Evolutionary conservation across 2,797 vertebrate species (phyloP).

Genomic region (Darevskia mixta): DNA sequence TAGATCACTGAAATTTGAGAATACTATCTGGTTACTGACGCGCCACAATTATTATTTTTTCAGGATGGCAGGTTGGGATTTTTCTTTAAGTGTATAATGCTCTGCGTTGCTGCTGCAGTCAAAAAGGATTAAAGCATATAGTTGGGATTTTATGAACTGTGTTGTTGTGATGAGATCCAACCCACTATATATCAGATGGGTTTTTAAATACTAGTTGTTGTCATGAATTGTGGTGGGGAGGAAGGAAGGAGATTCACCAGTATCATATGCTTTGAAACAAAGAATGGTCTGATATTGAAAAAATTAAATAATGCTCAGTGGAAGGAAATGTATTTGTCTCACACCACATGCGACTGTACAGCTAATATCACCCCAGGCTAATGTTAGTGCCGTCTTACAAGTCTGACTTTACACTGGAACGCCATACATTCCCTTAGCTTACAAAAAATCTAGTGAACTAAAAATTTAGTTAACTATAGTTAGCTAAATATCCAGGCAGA

Average conservation of each 20-base stretch:
- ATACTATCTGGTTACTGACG: conserved; percentile 86
- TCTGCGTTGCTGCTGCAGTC: conserved; percentile 64
- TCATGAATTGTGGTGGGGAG: conserved; percentile 32
- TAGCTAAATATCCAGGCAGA: conserved; percentile 18
- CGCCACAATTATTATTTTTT: conserved; percentile 80
- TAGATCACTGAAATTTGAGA: conserved; percentile 90
- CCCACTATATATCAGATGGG: conserved; percentile 3
- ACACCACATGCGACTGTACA: not conserved
- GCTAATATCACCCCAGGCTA: conserved; percentile 23
- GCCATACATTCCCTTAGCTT: conserved; percentile 11
- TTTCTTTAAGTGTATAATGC: conserved; percentile 79
- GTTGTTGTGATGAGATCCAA: conserved; percentile 38
- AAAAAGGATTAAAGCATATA: conserved; percentile 72
- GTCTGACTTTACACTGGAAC: conserved; percentile 30
- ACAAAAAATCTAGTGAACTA: conserved; percentile 15
- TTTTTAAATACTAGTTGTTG: conserved; percentile 55
- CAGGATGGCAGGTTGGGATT: conserved; percentile 60
- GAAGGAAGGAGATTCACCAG: conserved; percentile 31
- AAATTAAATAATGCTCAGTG: conserved; percentile 13
- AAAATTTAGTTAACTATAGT: too few species aligned
- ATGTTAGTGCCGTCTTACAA: conserved; percentile 29
- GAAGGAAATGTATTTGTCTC: conserved; percentile 4
- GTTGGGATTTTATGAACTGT: conserved; percentile 58
- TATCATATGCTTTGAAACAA: conserved; percentile 47
- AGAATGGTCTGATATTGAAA: conserved; percentile 29